Evolutionary conservation across 2,888 invertebrate genomes (phyloP).

Genomic region (Schrankia costaestrigalis): DNA sequence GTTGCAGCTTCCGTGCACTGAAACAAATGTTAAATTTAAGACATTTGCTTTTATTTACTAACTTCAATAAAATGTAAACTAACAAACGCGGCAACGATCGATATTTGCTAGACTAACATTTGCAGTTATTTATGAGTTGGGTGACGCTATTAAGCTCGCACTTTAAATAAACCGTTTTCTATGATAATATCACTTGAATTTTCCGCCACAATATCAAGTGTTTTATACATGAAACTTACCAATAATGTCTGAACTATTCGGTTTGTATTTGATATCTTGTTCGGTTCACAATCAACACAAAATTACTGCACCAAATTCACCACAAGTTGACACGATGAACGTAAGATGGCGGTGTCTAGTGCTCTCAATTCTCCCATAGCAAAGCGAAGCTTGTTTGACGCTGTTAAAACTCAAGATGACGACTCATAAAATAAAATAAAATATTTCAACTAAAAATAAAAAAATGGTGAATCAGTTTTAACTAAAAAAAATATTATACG

Average conservation of each 20-base stretch:
- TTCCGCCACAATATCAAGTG: slow-evolving; percentile 58
- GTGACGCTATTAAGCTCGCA: slow-evolving; percentile 18
- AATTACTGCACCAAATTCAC: slow-evolving; percentile 59
- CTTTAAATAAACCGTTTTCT: slow-evolving; percentile 12
- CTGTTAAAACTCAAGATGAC: slow-evolving; percentile 24
- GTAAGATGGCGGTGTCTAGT: slow-evolving; percentile 74
- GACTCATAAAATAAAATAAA: too few species aligned
- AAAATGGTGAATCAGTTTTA: background rate
- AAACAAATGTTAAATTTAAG: slow-evolving; percentile 32
- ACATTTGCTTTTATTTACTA: slow-evolving; percentile 10
- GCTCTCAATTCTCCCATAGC: slow-evolving; percentile 37
- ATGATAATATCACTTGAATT: slow-evolving; percentile 52
- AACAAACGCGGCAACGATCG: slow-evolving; percentile 30
- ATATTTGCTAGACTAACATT: slow-evolving; percentile 22
- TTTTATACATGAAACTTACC: slow-evolving; percentile 62
- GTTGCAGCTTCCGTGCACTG: too few species aligned
- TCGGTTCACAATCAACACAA: slow-evolving; percentile 57
- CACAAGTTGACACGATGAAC: slow-evolving; percentile 64
- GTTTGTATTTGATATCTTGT: slow-evolving; percentile 52
- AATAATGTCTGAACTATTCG: slow-evolving; percentile 54
- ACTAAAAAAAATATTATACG: background rate
- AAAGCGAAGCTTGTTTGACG: slow-evolving; percentile 23
- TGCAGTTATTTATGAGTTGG: too few species aligned
- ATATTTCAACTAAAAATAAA: background rate
- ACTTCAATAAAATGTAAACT: too few species aligned